Base-by-base conservation (phyloP, 2,113 vertebrate genomes). In the Amphilophus citrinellus region DNA sequence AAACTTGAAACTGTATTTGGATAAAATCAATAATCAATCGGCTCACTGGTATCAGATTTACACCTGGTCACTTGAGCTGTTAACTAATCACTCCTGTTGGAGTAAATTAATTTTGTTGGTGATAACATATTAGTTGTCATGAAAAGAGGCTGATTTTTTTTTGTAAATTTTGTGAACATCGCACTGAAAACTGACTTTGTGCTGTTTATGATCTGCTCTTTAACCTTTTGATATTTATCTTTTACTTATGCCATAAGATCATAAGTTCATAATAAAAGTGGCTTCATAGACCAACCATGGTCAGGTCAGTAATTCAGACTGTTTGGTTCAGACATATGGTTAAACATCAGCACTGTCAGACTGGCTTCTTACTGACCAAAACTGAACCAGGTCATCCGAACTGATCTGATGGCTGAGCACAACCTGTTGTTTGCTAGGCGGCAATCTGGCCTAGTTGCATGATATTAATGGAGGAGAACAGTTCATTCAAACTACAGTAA, bases 361-460 rank as follows among this genome's bases (percentile, higher is more conserved):
- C 42, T 35, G 56, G 17, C 18, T 81, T 84, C 68, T 77, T 71
- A 58, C 35, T 14, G 27, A 10, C 35, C 68, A 80, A 58, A 76
- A 30, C 79, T 73, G 57, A 80, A 47, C 35, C 24, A 62, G 68
- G 71, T 84, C 62, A 60, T 83, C 76, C 63, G 37, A 68, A 42
- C 32, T 73, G 37, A 82, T 82, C 59, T 77, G 42, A 79, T 42
- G 56, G 32, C 39, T 1, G 14, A 81, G 47, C 42, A 44, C 80
- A 80, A 60, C 63, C 76, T 82, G 68, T 47, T 56, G 42, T 82
- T 66, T 7, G 13, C 27, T n/a, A 11, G 39, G 20, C 14, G 6
- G 13, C 44, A n/a, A 27, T 76, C 63, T 76, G 82, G 24, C 84
- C 10, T 50, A 24, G 61, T 53, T 85, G 57, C 22, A 42, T 82